phyloP scores from a whole-genome alignment of 2,113 vertebrate genomes.

The Semicossyphus pulcher region DNA sequence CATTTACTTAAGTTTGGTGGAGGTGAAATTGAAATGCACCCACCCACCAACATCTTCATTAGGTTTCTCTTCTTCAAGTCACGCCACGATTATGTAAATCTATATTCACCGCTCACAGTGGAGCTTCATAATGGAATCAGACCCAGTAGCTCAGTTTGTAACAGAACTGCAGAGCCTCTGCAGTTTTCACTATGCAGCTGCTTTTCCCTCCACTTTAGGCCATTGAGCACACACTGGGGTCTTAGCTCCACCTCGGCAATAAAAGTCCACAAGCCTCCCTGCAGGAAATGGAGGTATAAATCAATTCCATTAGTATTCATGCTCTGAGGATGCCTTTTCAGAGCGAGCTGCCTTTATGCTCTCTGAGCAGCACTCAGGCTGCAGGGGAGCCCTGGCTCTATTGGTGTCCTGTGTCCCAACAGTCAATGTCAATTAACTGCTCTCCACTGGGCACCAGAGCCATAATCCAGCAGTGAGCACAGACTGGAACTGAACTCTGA shows the following conservation, averaged over 20 bases:
- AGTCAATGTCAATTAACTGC: conserved; percentile 78
- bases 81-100: not conserved
- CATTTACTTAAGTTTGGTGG: not conserved
- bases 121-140: not conserved
- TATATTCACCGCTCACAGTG: conserved; percentile 4
- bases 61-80: not conserved
- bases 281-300: conserved; percentile 70
- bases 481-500: not conserved
- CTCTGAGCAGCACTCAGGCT: conserved; percentile 68
- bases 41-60: not conserved
- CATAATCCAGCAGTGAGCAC: conserved; percentile 1
- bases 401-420: conserved; percentile 65
- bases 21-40: not conserved
- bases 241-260: conserved; percentile 51
- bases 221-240: conserved; percentile 46
- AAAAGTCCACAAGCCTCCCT: conserved; percentile 61
- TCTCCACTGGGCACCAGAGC: conserved; percentile 42
- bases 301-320: conserved; percentile 80
- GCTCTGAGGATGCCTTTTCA: conserved; percentile 72
- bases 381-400: conserved; percentile 62
- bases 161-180: conserved; percentile 8
- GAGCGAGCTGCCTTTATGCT: conserved; percentile 56
- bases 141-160: conserved; percentile 10
- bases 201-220: conserved; percentile 50
- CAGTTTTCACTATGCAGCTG: conserved; percentile 12